Evolutionary conservation across 1,140 invertebrate species (phyloP).

Genomic region (Heliconius nattereri): DNA sequence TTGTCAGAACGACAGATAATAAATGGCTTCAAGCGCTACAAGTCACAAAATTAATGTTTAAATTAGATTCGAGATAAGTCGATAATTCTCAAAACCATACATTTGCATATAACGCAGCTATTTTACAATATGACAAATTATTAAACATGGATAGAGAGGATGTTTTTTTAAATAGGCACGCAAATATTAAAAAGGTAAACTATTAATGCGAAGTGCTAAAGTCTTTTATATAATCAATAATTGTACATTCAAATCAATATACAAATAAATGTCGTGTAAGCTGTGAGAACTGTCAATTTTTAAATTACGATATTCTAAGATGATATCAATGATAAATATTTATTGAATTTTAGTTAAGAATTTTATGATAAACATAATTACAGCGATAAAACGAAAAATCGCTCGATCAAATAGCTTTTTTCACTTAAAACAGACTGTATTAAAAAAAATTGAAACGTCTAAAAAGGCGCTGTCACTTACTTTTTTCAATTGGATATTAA

Average conservation of each 20-base stretch:
- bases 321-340: neutral
- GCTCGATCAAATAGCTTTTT: neutral
- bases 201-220: neutral
- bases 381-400: neutral
- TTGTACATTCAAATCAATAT: neutral
- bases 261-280: neutral
- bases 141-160: neutral
- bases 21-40: constrained; percentile 32
- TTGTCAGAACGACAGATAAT: constrained; percentile 32
- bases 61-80: constrained; percentile 35
- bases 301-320: neutral
- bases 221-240: neutral
- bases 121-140: constrained; percentile 27
- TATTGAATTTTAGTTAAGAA: neutral
- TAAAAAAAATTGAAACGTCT: constrained; percentile 19
- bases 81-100: constrained; percentile 33
- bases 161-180: constrained; percentile 10
- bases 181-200: neutral
- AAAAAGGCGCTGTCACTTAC: constrained; percentile 60
- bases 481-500: constrained; percentile 79
- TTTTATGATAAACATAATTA: neutral
- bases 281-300: constrained; percentile 10
- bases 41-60: constrained; percentile 36
- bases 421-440: neutral
- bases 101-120: constrained; percentile 27